These are phyloP conservation scores for Contarinia nasturtii DNA, from an alignment of 1,140 invertebrate genomes.

Conservation along the genomic window DNA sequence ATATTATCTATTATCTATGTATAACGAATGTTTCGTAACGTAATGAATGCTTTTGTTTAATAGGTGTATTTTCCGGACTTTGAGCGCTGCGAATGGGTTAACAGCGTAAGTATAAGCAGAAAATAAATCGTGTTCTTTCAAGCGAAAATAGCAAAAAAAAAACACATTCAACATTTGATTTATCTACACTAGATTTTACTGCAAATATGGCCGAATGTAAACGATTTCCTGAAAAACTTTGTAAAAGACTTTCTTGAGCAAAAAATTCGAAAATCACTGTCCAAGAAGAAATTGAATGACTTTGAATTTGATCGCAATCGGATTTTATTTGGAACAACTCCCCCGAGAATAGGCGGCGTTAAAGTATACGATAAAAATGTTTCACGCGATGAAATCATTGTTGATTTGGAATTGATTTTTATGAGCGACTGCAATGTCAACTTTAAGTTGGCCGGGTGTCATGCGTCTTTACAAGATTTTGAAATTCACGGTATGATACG, in stretches of 20 bases:
- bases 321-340: slow-evolving; percentile 80
- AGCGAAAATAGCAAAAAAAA: no score
- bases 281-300: slow-evolving; percentile 67
- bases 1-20: not conserved
- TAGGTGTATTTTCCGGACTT: slow-evolving; percentile 87
- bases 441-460: slow-evolving; percentile 64
- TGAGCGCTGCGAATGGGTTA: slow-evolving; percentile 85
- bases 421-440: slow-evolving; percentile 87
- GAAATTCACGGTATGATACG: slow-evolving; percentile 77
- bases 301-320: slow-evolving; percentile 68
- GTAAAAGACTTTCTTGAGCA: slow-evolving; percentile 71
- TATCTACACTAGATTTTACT: slow-evolving; percentile 55
- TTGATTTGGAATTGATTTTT: slow-evolving; percentile 88
- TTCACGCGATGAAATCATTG: slow-evolving; percentile 82
- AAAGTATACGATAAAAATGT: slow-evolving; percentile 91
- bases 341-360: slow-evolving; percentile 76
- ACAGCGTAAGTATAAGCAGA: slow-evolving; percentile 29
- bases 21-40: not conserved
- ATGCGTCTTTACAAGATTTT: slow-evolving; percentile 84
- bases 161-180: no score
- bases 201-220: slow-evolving; percentile 91
- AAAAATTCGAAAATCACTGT: slow-evolving; percentile 51
- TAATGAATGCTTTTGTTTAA: slow-evolving; percentile 13
- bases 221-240: slow-evolving; percentile 62
- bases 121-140: no score